A percentile compares a stretch with the other conserved stretches of the same genome.
phyloP scores from a whole-genome alignment of 2,888 invertebrate genomes.

The Dioctria linearis region DNA sequence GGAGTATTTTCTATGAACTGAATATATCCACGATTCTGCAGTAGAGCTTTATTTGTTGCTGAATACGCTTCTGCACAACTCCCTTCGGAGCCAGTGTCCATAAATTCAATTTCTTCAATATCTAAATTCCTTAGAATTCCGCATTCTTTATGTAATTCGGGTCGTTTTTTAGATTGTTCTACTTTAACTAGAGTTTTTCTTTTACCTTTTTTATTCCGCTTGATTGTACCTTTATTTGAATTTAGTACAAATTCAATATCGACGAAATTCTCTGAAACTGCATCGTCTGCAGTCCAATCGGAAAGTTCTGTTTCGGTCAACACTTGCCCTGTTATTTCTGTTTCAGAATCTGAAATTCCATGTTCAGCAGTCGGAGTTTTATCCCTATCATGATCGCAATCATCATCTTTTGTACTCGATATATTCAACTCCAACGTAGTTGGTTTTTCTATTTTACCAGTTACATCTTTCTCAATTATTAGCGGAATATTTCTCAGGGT shows the following conservation, averaged over 20 bases:
- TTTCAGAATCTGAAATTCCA: constrained; percentile 78
- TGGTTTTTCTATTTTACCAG: constrained; percentile 65
- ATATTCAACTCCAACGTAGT: constrained; percentile 64
- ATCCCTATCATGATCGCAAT: constrained; percentile 65
- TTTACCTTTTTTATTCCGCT: constrained; percentile 67
- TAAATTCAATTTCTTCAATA: constrained; percentile 86
- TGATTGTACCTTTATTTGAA: constrained; percentile 71
- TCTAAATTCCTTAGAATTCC: constrained; percentile 73
- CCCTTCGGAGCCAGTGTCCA: constrained; percentile 89
- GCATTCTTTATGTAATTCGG: constrained; percentile 70
- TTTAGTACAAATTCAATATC: constrained; percentile 77
- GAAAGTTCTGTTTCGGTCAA: constrained; percentile 90
- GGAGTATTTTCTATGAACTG: constrained; percentile 74
- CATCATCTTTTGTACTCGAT: neutral
- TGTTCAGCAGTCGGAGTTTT: constrained; percentile 69
- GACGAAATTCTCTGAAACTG: constrained; percentile 82
- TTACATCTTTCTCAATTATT: constrained; percentile 66
- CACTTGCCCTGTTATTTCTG: constrained; percentile 80
- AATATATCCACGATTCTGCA: constrained; percentile 78
- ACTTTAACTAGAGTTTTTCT: constrained; percentile 63
- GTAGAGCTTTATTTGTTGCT: constrained; percentile 72
- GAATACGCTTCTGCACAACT: constrained; percentile 77
- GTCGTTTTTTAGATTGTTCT: constrained; percentile 69
- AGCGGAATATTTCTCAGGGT: constrained; percentile 69
- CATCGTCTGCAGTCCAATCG: constrained; percentile 89